Evolutionary conservation across 2,113 vertebrate genomes (phyloP).

Genomic region (Myotis lucifugus): DNA sequence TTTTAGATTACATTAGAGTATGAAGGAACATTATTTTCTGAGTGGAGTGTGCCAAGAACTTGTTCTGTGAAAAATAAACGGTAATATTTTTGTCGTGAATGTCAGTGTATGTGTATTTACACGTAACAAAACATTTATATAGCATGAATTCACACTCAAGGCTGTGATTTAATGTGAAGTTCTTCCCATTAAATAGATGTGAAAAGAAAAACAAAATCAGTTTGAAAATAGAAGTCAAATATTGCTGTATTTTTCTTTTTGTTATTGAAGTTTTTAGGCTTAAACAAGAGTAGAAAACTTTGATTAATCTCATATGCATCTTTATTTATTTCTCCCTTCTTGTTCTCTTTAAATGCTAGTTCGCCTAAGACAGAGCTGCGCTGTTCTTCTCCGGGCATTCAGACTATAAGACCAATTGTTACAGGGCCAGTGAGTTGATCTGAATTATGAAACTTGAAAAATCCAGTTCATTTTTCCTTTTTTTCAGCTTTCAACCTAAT

Average conservation of each 20-base stretch:
- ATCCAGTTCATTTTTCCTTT: not conserved
- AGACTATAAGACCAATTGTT: conserved; percentile 13
- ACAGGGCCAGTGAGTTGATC: conserved; percentile 61
- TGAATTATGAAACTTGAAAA: conserved; percentile 41
- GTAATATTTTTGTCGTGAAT: conserved; percentile 53
- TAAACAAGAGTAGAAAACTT: not conserved
- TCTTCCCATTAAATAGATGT: conserved; percentile 8
- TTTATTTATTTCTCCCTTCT: conserved; percentile 11
- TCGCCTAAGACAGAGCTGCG: conserved; percentile 28
- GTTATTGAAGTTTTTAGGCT: not conserved
- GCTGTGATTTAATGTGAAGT: not conserved
- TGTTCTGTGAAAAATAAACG: conserved; percentile 43
- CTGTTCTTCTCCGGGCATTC: conserved; percentile 40
- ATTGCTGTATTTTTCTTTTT: conserved; percentile 10
- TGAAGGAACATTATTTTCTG: conserved; percentile 64
- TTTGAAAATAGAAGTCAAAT: conserved; percentile 34
- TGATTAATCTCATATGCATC: not conserved
- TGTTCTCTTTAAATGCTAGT: conserved; percentile 32
- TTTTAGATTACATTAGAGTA: conserved; percentile 76
- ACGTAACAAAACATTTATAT: not conserved
- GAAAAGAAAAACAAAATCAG: conserved; percentile 39
- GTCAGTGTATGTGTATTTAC: not conserved
- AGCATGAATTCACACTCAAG: conserved; percentile 21
- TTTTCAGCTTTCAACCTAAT: not conserved
- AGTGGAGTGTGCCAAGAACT: conserved; percentile 33